Percentiles rank a stretch among this genome's conserved stretches.
Conservation (phyloP, 2,113 vertebrate genomes). For the Ovis canadensis region DNA sequence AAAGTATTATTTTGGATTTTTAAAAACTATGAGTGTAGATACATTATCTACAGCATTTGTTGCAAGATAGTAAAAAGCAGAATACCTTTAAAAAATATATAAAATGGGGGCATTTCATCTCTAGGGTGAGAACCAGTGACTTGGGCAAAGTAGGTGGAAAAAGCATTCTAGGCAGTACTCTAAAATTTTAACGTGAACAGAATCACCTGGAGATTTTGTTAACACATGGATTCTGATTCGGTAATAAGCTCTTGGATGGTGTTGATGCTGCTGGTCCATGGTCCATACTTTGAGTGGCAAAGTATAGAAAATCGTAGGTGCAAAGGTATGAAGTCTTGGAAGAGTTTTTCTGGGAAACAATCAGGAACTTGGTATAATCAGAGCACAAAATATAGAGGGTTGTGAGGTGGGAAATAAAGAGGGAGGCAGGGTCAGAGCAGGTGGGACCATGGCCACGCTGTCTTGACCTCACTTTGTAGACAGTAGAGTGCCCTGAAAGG, state of each 20-base stretch:
- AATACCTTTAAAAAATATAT: not conserved
- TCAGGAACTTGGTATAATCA: not conserved
- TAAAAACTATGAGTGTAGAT: not conserved
- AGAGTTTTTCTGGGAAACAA: not conserved
- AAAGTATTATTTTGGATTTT: not conserved
- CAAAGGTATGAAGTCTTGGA: not conserved
- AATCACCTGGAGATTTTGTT: not conserved
- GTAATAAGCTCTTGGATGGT: not conserved
- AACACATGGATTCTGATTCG: not conserved
- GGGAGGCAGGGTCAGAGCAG: not conserved
- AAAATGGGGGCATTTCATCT: not conserved
- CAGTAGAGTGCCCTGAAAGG: not conserved
- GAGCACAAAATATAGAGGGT: not conserved
- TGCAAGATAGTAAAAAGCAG: not conserved
- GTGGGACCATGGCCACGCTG: not conserved
- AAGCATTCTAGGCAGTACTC: not conserved
- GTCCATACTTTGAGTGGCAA: not conserved
- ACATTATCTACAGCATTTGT: not conserved
- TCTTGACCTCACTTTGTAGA: not conserved
- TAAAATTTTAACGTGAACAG: not conserved
- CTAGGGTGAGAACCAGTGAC: not conserved
- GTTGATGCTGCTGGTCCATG: not conserved
- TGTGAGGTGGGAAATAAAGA: not conserved
- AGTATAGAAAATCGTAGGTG: not conserved
- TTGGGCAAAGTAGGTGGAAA: not conserved